Percentiles rank a stretch among this genome's conserved stretches.
phyloP scores from a whole-genome alignment of 1,140 invertebrate species.

The Dufourea novaeangliae region DNA sequence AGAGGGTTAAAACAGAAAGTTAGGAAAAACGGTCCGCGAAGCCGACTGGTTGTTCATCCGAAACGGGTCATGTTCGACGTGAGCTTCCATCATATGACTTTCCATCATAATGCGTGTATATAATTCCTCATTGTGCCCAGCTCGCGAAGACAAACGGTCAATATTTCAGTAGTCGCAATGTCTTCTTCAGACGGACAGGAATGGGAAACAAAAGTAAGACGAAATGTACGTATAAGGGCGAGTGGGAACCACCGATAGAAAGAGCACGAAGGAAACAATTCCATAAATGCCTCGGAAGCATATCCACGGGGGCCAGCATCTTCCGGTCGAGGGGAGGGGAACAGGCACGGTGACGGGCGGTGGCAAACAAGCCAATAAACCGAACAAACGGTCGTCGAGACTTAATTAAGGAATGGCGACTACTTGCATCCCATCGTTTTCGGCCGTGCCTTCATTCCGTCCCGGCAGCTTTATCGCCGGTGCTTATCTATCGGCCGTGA shows the following conservation, averaged over 20 bases:
- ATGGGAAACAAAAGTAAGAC: too few relatives aligned
- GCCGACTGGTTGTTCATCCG: background rate
- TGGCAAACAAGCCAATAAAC: conserved; percentile 70
- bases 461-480: conserved; percentile 59
- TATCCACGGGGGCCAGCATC: conserved; percentile 27
- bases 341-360: conserved; percentile 46
- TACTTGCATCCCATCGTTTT: conserved; percentile 67
- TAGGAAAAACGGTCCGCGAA: background rate
- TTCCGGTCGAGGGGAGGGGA: too few relatives aligned
- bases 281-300: conserved; percentile 30
- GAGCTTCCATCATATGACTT: conserved; percentile 56
- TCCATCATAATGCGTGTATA: conserved; percentile 67
- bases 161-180: too few relatives aligned
- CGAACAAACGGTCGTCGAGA: conserved; percentile 66
- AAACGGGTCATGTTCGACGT: background rate
- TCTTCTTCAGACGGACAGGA: too few relatives aligned
- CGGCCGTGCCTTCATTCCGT: conserved; percentile 73
- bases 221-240: too few relatives aligned
- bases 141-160: background rate
- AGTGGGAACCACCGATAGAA: too few relatives aligned
- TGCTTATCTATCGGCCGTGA: conserved; percentile 73
- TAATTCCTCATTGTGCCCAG: conserved; percentile 63
- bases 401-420: conserved; percentile 79
- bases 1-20: too few relatives aligned
- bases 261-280: conserved; percentile 10